Percentiles rank a stretch among this genome's conserved stretches.
These are phyloP conservation scores for Spheniscus humboldti DNA, from an alignment of 2,797 vertebrate species.

Conservation along the genomic window DNA sequence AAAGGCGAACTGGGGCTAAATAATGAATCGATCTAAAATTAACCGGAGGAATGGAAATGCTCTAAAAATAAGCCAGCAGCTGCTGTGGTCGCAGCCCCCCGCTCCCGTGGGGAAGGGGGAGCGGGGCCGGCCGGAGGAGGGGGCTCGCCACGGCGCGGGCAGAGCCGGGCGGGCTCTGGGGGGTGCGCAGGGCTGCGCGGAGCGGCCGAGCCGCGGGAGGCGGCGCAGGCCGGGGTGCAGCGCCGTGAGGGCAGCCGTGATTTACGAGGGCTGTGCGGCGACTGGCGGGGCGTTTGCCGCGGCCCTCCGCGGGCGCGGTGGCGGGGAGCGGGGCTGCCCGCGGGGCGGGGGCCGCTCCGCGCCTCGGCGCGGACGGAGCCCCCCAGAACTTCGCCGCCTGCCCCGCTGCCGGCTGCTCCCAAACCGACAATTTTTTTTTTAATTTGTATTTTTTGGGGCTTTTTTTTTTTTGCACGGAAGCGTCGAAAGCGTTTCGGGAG, in stretches of 20 bases:
- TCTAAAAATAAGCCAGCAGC: slow-evolving; percentile 76
- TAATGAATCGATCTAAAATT: slow-evolving; percentile 74
- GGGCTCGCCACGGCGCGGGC: background rate
- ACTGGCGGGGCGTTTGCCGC: background rate
- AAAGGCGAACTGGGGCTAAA: slow-evolving; percentile 51
- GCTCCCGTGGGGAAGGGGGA: slow-evolving; percentile 21
- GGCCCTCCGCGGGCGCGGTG: background rate
- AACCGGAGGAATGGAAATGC: slow-evolving; percentile 70
- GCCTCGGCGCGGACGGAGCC: background rate
- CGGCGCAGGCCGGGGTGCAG: background rate
- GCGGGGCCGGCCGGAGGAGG: background rate
- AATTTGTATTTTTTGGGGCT: too few relatives aligned
- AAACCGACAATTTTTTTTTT: too few relatives aligned
- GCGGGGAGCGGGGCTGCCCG: background rate
- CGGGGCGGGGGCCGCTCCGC: background rate
- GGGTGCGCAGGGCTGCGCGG: background rate
- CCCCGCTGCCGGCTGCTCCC: background rate
- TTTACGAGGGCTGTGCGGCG: background rate
- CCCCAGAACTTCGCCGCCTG: background rate
- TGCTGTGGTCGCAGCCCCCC: slow-evolving; percentile 62
- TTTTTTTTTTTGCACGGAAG: background rate
- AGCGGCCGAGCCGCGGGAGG: background rate
- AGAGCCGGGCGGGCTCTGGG: background rate
- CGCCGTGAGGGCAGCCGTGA: background rate
- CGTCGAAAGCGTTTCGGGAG: background rate